phyloP scores from a whole-genome alignment of 2,888 invertebrate species.

The Dione juno region DNA sequence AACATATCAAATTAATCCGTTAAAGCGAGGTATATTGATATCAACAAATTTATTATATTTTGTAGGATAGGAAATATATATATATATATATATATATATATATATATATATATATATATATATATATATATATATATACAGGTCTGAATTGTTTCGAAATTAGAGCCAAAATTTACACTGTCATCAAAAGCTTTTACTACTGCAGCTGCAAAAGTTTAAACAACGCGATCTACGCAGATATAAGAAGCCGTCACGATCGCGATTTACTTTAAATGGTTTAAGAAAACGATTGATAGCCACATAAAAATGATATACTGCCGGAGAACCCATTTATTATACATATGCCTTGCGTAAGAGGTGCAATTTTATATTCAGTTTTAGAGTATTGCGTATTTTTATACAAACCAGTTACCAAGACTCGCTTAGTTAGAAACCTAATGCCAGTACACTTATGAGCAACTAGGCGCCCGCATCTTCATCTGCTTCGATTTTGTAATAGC shows the following conservation, averaged over 20 bases:
- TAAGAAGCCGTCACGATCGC: constrained; percentile 21
- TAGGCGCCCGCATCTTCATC: no score
- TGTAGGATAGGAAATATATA: no score
- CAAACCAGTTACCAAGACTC: no score
- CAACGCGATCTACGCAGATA: constrained; percentile 26
- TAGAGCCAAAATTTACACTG: constrained; percentile 52
- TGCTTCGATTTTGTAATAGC: no score
- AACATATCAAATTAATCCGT: no score
- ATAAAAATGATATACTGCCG: neutral
- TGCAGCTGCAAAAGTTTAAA: constrained; percentile 39
- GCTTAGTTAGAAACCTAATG: no score
- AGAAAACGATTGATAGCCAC: neutral
- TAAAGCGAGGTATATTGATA: neutral
- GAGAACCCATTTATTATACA: neutral
- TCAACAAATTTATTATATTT: neutral
- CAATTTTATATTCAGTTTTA: neutral
- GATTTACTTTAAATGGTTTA: constrained; percentile 23
- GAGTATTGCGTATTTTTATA: no score
- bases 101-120: no score
- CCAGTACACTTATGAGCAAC: no score
- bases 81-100: no score
- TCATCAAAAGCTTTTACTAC: constrained; percentile 49
- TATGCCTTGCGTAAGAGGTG: neutral
- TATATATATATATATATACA: no score
- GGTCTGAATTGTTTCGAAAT: constrained; percentile 56